Percentiles rank a stretch among this genome's conserved stretches.
These are phyloP conservation scores for Stegodyphus dumicola DNA, from an alignment of 1,140 invertebrate genomes.

Conservation along the genomic window DNA sequence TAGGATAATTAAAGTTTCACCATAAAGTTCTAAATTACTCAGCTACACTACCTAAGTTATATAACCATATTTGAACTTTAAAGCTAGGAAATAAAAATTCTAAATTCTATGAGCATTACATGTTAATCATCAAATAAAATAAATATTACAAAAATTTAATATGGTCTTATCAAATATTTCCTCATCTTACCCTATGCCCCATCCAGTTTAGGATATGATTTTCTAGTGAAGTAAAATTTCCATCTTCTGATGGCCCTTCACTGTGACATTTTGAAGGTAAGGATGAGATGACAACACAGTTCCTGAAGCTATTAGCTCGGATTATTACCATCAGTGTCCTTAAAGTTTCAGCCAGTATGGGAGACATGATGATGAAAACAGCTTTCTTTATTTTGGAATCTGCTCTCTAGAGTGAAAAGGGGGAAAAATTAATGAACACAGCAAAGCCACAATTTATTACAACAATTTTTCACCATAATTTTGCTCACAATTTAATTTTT, in stretches of 20 bases:
- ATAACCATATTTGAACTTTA: no score
- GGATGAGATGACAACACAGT: slow-evolving; percentile 73
- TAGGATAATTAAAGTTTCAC: no score
- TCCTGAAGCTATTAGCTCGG: slow-evolving; percentile 72
- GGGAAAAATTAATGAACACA: neutral
- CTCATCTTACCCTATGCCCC: slow-evolving; percentile 68
- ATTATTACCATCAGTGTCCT: slow-evolving; percentile 72
- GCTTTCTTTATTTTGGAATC: slow-evolving; percentile 68
- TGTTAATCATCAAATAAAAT: neutral
- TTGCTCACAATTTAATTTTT: no score
- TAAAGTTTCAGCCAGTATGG: slow-evolving; percentile 70
- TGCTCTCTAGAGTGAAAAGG: slow-evolving; percentile 26
- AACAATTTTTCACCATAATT: no score
- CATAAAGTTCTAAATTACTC: no score
- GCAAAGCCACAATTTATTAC: no score
- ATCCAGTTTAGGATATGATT: slow-evolving; percentile 72
- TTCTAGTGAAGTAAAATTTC: slow-evolving; percentile 70
- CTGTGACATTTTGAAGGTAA: slow-evolving; percentile 69
- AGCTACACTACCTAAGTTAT: no score
- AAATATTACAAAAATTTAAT: no score
- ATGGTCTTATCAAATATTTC: neutral
- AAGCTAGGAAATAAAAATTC: no score
- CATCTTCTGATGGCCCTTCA: slow-evolving; percentile 45
- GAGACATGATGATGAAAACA: slow-evolving; percentile 73
- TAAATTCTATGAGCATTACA: no score